Percentiles rank a stretch among this genome's conserved stretches.
Evolutionary conservation across 30 jellyfish, hydroid and myxozoan species (phyloP).

Genomic region (Haliclystus octoradiatus): DNA sequence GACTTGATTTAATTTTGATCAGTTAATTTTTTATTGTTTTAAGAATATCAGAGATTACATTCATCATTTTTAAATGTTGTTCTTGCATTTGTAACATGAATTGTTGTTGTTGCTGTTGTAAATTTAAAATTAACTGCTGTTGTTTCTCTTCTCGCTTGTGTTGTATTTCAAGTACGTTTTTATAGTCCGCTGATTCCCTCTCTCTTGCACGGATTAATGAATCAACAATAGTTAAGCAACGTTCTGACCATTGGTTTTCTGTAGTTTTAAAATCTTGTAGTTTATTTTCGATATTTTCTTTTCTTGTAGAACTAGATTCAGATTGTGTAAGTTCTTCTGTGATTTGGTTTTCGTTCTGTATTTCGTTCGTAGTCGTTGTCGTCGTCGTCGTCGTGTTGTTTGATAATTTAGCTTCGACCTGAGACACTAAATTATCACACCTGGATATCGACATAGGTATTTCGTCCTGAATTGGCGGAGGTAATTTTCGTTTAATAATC

Average conservation of each 20-base stretch:
- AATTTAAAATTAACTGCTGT: not conserved
- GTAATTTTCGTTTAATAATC: not conserved
- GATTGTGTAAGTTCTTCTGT: not conserved
- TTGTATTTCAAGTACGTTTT: not conserved
- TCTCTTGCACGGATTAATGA: too few species aligned
- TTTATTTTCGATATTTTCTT: not conserved
- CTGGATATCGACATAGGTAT: not conserved
- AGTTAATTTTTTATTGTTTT: not conserved
- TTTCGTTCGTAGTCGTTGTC: not conserved
- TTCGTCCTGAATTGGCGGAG: not conserved
- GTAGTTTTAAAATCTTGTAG: not conserved
- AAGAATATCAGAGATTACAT: not conserved
- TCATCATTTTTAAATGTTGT: not conserved
- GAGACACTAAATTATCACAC: not conserved
- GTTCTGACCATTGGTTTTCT: not conserved
- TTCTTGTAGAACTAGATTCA: not conserved
- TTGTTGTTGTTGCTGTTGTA: slow-evolving; percentile 22
- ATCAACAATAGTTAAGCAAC: too few species aligned
- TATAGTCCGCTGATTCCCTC: not conserved
- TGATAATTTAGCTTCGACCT: not conserved
- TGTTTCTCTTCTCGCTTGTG: slow-evolving; percentile 1
- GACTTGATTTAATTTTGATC: too few species aligned
- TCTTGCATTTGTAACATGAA: slow-evolving; percentile 29
- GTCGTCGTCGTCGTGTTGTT: not conserved
- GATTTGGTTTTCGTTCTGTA: not conserved